phyloP scores from a whole-genome alignment of 1,140 invertebrate genomes.

The Drosophila jambulina region DNA sequence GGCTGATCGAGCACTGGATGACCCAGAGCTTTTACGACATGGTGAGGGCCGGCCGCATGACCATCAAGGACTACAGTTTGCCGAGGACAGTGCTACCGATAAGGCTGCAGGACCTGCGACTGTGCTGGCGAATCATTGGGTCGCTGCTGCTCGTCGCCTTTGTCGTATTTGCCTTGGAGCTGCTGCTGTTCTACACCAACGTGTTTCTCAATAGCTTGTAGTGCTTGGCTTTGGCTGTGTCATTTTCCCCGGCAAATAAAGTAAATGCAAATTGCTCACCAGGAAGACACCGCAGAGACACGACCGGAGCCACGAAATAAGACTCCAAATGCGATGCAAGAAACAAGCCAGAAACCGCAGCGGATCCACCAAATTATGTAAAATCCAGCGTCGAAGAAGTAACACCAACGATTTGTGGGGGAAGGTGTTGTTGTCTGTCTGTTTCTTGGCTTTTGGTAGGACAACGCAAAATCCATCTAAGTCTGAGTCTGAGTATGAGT shows the following conservation, averaged over 20 bases:
- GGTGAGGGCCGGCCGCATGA: slow-evolving; percentile 51
- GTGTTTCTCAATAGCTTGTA: slow-evolving; percentile 62
- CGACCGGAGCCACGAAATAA: slow-evolving; percentile 59
- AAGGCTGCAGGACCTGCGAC: slow-evolving; percentile 30
- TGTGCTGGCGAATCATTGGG: slow-evolving; percentile 8
- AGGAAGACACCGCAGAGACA: slow-evolving; percentile 71
- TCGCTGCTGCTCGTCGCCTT: slow-evolving; percentile 29
- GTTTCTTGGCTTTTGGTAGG: slow-evolving; percentile 21
- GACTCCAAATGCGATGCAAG: slow-evolving; percentile 47
- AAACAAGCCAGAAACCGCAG: slow-evolving; percentile 60
- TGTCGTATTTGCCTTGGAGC: slow-evolving; percentile 44
- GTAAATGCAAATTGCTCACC: slow-evolving; percentile 75
- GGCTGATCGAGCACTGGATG: slow-evolving; percentile 43
- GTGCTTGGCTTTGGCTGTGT: slow-evolving; percentile 33
- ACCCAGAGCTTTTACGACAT: slow-evolving; percentile 58
- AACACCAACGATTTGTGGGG: slow-evolving; percentile 42
- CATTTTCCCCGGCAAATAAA: slow-evolving; percentile 58
- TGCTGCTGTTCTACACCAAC: slow-evolving; percentile 61
- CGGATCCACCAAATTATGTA: slow-evolving; percentile 68
- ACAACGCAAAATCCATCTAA: slow-evolving; percentile 43
- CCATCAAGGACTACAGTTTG: slow-evolving; percentile 58
- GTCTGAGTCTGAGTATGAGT: slow-evolving; percentile 1
- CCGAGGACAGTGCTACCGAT: neutral
- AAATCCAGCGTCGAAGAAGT: slow-evolving; percentile 47
- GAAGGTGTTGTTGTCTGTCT: slow-evolving; percentile 32